phyloP scores from a whole-genome alignment of 1,140 invertebrate genomes.

The Pantala flavescens region DNA sequence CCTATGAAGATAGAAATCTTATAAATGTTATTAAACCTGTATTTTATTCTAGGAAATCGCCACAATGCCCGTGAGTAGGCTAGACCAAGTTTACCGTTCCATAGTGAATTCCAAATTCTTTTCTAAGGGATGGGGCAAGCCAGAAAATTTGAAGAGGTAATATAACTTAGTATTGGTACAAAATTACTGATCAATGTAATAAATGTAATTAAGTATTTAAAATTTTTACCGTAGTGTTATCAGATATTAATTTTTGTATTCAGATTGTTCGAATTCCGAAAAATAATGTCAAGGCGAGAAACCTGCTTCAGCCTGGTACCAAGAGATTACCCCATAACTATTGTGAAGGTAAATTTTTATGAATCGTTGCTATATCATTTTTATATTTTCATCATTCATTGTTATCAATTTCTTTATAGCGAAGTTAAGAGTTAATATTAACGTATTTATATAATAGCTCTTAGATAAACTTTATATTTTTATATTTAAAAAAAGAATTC shows the following conservation, averaged over 20 bases:
- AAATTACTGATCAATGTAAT: constrained; percentile 16
- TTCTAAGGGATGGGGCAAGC: constrained; percentile 91
- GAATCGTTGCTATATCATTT: no score
- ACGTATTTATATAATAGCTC: no score
- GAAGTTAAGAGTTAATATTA: no score
- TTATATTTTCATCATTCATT: no score
- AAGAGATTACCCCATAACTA: constrained; percentile 72
- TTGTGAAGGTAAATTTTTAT: constrained; percentile 62
- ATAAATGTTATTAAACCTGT: no score
- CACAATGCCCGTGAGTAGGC: constrained; percentile 57
- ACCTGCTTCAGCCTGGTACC: constrained; percentile 73
- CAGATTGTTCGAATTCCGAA: constrained; percentile 84
- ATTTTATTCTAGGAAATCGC: constrained; percentile 18
- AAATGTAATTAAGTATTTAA: background rate
- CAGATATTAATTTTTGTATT: constrained; percentile 25
- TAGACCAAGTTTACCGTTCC: constrained; percentile 83
- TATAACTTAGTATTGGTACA: no score
- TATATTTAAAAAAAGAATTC: no score
- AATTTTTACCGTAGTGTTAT: background rate
- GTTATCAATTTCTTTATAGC: no score
- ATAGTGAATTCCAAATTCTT: constrained; percentile 89
- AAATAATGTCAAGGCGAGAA: constrained; percentile 72
- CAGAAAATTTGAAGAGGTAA: constrained; percentile 81
- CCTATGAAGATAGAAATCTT: no score
- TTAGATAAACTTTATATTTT: no score